Base-by-base conservation (phyloP, 2,888 invertebrate species). In the Mimumesa dahlbomi region DNA sequence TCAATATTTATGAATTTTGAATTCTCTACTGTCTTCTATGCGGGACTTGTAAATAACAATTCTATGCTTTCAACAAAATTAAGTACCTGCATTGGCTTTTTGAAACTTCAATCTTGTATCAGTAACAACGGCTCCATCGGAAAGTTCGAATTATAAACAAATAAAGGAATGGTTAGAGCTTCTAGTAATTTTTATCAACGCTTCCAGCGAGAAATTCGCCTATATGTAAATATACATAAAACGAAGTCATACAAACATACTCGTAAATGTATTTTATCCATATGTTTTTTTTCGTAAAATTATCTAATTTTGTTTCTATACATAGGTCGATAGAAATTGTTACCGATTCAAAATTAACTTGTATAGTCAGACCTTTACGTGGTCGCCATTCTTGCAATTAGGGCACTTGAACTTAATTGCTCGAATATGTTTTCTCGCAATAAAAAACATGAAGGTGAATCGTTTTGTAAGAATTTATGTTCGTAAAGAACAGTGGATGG, bases 61-160 rank as follows among this genome's bases (percentile, higher is more conserved):
- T 48, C 5, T n/a, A 49, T 22, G 49, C 7, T 43, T 38, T 42
- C n/a, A 36, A 43, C 22, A 25, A 49, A 58, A 45, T 72, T 72
- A 72, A 72, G 71, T 72, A 72, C 71, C 40, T 64, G 50, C 38
- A 59, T 29, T 22, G 54, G 43, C 38, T 16, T 18, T 22, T n/a
- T 21, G 29, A 38, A 54, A 46, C n/a, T n/a, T 50, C 64, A 59
- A 63, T 63, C 71, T 71, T 69, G 70, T 18, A 53, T 50, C 71
- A 64, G 70, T 59, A 70, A 69, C 69, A 43, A 49, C 18, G 21
- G 38, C 40, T 50, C 18, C 18, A 38, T 7, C 14, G 18, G 11
- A 49, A 38, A 31, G 31, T 13, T 14, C 11, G n/a, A 29, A 62
- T 25, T 38, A 11, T 13, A 6, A 13, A 25, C 18, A 54, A 14